Evolutionary conservation across 2,797 vertebrate genomes (phyloP).

Genomic region (Schizopygopsis malacanthus): DNA sequence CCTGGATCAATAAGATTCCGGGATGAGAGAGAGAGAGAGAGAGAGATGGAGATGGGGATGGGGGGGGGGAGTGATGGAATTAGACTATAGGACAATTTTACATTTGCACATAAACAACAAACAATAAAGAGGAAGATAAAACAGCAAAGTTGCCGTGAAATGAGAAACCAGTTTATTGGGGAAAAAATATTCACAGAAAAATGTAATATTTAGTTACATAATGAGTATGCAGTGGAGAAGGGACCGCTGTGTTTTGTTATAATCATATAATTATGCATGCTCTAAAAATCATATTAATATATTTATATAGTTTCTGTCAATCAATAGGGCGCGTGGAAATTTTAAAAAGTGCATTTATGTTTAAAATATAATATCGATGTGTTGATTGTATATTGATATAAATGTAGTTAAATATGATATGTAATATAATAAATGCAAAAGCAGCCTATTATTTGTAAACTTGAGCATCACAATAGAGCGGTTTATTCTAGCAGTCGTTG

Average conservation of each 20-base stretch:
- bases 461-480: background rate
- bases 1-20: conserved; percentile 99
- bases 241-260: background rate
- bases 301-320: background rate
- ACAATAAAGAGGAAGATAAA: background rate
- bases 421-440: background rate
- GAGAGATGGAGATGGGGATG: conserved; percentile 70
- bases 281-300: background rate
- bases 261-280: background rate
- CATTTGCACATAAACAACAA: conserved; percentile 53
- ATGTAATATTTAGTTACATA: background rate
- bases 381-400: background rate
- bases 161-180: background rate
- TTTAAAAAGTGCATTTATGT: background rate
- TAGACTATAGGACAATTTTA: conserved; percentile 51
- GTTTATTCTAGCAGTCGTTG: background rate
- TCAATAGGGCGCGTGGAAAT: background rate
- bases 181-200: background rate
- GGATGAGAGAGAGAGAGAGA: conserved; percentile 83
- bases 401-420: background rate
- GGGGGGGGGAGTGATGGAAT: conserved; percentile 57
- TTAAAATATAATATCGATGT: background rate
- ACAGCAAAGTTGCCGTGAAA: background rate
- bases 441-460: too few species aligned
- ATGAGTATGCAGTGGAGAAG: background rate